A percentile compares a stretch with the other conserved stretches of the same genome.
phyloP scores from a whole-genome alignment of 1,140 invertebrate species.

The Dinoponera quadriceps region DNA sequence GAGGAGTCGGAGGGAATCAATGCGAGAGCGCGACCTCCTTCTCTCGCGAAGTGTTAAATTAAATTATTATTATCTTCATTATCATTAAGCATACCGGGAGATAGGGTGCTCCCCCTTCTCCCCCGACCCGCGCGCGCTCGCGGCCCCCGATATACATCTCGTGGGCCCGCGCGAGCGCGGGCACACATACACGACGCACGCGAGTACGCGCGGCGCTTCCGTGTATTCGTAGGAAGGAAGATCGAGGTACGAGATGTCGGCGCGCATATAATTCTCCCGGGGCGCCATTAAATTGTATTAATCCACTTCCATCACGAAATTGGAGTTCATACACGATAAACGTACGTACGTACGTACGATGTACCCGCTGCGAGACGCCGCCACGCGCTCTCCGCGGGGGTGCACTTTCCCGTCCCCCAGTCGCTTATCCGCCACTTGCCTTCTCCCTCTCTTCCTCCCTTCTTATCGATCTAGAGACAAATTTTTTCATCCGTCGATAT shows the following conservation, averaged over 20 bases:
- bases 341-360: slow-evolving; percentile 14
- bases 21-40: slow-evolving; percentile 67
- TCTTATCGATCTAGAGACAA: slow-evolving; percentile 57
- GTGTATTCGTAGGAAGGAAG: slow-evolving; percentile 46
- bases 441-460: background rate
- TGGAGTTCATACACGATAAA: slow-evolving; percentile 57
- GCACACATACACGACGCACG: background rate
- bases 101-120: background rate
- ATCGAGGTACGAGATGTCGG: slow-evolving; percentile 61
- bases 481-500: slow-evolving; percentile 45
- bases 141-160: slow-evolving; percentile 14
- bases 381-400: background rate
- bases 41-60: slow-evolving; percentile 66
- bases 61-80: slow-evolving; percentile 73
- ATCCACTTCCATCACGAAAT: slow-evolving; percentile 73
- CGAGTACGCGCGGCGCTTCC: background rate
- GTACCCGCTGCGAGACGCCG: slow-evolving; percentile 6
- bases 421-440: background rate
- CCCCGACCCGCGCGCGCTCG: too few species aligned
- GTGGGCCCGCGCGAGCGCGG: background rate
- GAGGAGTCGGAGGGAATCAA: slow-evolving; percentile 43
- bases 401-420: background rate
- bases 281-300: slow-evolving; percentile 73
- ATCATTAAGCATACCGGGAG: slow-evolving; percentile 63
- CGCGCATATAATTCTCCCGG: slow-evolving; percentile 64